Conservation (phyloP, 2,888 invertebrate genomes). For the Ametastegia equiseti region DNA sequence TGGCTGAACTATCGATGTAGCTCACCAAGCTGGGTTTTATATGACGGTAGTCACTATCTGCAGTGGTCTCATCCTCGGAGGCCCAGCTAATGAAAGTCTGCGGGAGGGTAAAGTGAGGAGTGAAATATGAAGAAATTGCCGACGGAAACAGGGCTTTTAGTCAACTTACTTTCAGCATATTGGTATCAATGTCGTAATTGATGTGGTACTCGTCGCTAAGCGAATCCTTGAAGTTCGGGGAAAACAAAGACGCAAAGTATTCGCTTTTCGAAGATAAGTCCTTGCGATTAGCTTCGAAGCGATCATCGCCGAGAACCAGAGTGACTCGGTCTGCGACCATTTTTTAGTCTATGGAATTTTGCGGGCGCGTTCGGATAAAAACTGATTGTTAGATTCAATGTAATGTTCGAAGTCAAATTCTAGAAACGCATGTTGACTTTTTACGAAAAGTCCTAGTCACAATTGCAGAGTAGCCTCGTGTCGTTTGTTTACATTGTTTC, state of each 20-base stretch:
- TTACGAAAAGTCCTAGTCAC: too few species aligned
- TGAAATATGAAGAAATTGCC: neutral
- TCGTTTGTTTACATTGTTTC: too few species aligned
- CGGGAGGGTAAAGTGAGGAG: neutral
- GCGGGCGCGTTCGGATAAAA: too few species aligned
- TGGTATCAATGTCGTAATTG: constrained; percentile 63
- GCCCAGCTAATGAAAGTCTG: constrained; percentile 28
- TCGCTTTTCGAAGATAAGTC: constrained; percentile 52
- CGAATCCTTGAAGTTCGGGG: constrained; percentile 64
- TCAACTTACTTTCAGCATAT: constrained; percentile 61
- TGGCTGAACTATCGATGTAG: constrained; percentile 51
- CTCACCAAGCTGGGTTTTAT: constrained; percentile 60
- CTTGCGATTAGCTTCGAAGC: constrained; percentile 40
- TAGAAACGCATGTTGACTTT: too few species aligned
- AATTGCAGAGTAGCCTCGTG: too few species aligned
- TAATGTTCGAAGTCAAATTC: too few species aligned
- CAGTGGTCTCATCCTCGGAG: neutral
- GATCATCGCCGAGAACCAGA: constrained; percentile 52
- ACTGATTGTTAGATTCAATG: too few species aligned
- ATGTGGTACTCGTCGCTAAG: constrained; percentile 61
- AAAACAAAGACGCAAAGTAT: constrained; percentile 66
- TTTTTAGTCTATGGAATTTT: neutral
- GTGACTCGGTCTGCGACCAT: neutral
- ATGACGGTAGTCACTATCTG: constrained; percentile 33
- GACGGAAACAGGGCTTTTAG: neutral